Evolutionary conservation across 1,140 invertebrate genomes (phyloP).

Genomic region (Lepidurus packardi): DNA sequence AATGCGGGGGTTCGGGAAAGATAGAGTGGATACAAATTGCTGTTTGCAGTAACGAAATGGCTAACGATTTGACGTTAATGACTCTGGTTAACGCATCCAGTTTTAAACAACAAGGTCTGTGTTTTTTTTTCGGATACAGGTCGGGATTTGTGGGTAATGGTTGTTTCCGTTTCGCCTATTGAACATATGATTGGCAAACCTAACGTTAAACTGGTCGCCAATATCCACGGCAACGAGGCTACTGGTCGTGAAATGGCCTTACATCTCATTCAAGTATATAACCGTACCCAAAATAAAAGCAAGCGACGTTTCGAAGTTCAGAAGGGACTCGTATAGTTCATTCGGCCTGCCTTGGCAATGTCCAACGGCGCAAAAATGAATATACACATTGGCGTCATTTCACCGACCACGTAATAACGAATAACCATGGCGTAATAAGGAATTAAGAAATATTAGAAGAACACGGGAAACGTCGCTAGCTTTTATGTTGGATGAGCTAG

Average conservation of each 20-base stretch:
- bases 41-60: too few relatives aligned
- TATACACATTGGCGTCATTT: too few relatives aligned
- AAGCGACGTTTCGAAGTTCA: too few relatives aligned
- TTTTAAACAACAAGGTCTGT: background rate
- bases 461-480: background rate
- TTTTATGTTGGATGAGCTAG: background rate
- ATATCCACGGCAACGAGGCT: slow-evolving; percentile 55
- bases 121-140: slow-evolving; percentile 40
- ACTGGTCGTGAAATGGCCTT: slow-evolving; percentile 54
- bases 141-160: slow-evolving; percentile 55
- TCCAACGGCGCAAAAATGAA: too few relatives aligned
- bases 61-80: background rate
- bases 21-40: too few relatives aligned
- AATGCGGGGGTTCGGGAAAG: too few relatives aligned
- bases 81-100: background rate
- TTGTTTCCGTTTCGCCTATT: slow-evolving; percentile 49
- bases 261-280: slow-evolving; percentile 49
- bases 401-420: too few relatives aligned
- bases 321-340: too few relatives aligned
- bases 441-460: too few relatives aligned
- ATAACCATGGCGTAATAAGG: too few relatives aligned
- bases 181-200: slow-evolving; percentile 49
- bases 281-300: background rate
- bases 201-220: slow-evolving; percentile 54
- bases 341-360: too few relatives aligned